Conservation (phyloP, 2,888 invertebrate genomes). For the Criorhina ranunculi region DNA sequence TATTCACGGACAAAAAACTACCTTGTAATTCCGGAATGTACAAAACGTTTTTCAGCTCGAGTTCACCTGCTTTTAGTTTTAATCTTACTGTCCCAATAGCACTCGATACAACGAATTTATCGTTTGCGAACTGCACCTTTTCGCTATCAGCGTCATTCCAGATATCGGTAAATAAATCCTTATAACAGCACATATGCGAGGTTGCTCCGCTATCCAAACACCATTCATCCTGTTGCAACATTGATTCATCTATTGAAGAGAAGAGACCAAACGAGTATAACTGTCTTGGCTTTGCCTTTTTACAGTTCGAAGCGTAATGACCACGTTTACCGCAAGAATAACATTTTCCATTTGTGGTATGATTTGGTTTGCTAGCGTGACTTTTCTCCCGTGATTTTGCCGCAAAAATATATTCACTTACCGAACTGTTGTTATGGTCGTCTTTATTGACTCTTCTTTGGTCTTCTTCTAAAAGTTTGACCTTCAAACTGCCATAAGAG, state of each 20-base stretch:
- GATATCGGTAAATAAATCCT: constrained; percentile 26
- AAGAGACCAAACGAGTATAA: constrained; percentile 3
- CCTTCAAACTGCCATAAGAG: constrained; percentile 6
- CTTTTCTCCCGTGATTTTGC: constrained; percentile 7
- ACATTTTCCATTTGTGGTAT: constrained; percentile 16
- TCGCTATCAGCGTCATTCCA: constrained; percentile 8
- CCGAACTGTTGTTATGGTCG: neutral
- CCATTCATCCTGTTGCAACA: constrained; percentile 25
- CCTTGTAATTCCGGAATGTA: constrained; percentile 66
- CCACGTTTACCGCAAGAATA: constrained; percentile 28
- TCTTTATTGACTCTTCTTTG: neutral
- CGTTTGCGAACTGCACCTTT: constrained; percentile 30
- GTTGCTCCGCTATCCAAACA: constrained; percentile 27
- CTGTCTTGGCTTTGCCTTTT: neutral
- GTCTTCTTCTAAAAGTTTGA: no score
- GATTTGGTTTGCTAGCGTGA: neutral
- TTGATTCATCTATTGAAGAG: constrained; percentile 17
- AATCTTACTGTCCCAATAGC: constrained; percentile 24
- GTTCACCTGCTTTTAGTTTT: constrained; percentile 18
- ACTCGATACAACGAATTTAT: constrained; percentile 30
- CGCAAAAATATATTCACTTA: constrained; percentile 16
- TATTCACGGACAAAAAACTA: constrained; percentile 73
- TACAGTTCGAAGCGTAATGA: neutral
- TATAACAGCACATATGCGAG: no score
- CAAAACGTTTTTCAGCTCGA: constrained; percentile 59